A percentile compares a stretch with the other conserved stretches of the same genome.
phyloP scores from a whole-genome alignment of 2,113 vertebrate genomes.

The Lathamus discolor region DNA sequence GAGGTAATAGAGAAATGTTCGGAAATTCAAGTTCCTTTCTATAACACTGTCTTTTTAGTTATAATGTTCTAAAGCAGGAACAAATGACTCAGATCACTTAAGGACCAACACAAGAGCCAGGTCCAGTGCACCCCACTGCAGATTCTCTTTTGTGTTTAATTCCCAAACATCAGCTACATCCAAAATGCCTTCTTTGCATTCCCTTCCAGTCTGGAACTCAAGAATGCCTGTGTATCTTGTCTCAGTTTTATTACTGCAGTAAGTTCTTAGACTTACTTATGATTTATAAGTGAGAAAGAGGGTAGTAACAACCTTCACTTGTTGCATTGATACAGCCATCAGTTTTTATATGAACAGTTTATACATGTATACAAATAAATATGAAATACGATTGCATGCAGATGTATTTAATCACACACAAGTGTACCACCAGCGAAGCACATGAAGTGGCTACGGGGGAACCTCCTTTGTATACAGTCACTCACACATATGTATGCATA shows the following conservation, averaged over 20 bases:
- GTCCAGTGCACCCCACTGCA: neutral
- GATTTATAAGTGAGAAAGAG: neutral
- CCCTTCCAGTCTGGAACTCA: neutral
- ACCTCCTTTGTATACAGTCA: neutral
- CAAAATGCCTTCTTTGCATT: neutral
- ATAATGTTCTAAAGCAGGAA: neutral
- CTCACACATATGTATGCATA: neutral
- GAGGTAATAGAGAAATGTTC: neutral
- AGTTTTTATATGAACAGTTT: neutral
- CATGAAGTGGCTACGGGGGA: neutral
- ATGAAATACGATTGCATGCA: neutral
- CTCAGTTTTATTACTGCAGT: neutral
- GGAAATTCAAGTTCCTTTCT: neutral
- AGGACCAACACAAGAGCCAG: neutral
- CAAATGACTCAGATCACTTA: neutral
- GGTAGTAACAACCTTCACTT: neutral
- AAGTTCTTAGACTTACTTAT: neutral
- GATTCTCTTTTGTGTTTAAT: neutral
- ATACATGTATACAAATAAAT: neutral
- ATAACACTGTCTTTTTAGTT: neutral
- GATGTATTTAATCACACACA: neutral
- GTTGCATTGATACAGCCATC: neutral
- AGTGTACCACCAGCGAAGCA: neutral
- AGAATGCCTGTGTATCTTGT: neutral
- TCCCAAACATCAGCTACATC: neutral